These are phyloP conservation scores for Parelbella ahira DNA, from an alignment of 2,888 invertebrate genomes.

Conservation along the genomic window DNA sequence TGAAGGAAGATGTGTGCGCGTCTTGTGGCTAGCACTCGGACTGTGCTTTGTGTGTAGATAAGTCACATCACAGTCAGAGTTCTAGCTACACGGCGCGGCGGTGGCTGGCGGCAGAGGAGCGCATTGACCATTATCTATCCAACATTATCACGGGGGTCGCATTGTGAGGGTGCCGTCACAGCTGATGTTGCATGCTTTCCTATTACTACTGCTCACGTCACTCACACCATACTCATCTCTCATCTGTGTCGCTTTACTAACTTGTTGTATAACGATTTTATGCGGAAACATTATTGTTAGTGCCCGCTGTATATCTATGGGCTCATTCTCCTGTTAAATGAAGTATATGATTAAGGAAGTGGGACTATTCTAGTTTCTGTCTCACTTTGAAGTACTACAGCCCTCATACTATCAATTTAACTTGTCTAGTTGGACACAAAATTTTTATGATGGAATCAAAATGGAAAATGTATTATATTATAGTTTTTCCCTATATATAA, in stretches of 20 bases:
- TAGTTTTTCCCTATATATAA: too few species aligned
- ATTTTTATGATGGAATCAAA: too few species aligned
- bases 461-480: too few species aligned
- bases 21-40: constrained; percentile 84
- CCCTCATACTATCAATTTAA: too few species aligned
- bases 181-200: constrained; percentile 31
- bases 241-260: constrained; percentile 40
- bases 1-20: constrained; percentile 35
- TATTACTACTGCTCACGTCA: constrained; percentile 22
- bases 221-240: constrained; percentile 29
- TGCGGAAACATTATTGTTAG: constrained; percentile 11
- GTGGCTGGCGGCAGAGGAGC: constrained; percentile 17
- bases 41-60: constrained; percentile 89
- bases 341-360: too few species aligned
- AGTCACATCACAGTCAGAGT: constrained; percentile 97
- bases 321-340: too few species aligned
- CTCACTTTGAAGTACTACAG: too few species aligned
- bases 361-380: too few species aligned
- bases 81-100: constrained; percentile 87
- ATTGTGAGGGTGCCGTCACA: constrained; percentile 1
- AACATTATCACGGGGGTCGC: too few species aligned
- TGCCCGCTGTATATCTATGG: too few species aligned
- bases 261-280: constrained; percentile 24
- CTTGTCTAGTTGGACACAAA: too few species aligned
- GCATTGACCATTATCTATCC: not conserved